phyloP scores from a whole-genome alignment of 1,140 invertebrate species.

The Phymastichus coffea region DNA sequence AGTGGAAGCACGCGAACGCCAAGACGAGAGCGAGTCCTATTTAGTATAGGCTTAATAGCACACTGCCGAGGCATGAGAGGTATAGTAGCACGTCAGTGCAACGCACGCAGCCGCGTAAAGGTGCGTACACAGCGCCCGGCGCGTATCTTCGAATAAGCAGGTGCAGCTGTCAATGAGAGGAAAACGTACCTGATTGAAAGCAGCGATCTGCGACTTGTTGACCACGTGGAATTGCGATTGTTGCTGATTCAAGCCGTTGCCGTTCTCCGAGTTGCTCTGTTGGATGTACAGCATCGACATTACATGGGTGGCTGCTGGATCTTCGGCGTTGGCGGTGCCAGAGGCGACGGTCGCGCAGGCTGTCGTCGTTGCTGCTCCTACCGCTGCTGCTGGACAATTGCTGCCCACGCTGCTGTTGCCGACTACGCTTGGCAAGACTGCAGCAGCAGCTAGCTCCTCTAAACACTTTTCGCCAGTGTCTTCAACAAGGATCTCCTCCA shows the following conservation, averaged over 20 bases:
- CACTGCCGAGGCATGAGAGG: too few species aligned
- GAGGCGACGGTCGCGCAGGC: neutral
- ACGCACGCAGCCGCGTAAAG: too few species aligned
- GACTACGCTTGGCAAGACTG: neutral
- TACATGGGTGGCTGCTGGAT: constrained; percentile 42
- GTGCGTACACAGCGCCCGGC: too few species aligned
- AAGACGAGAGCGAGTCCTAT: too few species aligned
- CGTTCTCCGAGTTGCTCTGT: constrained; percentile 26
- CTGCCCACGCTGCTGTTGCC: neutral
- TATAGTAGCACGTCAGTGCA: too few species aligned
- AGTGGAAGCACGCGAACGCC: too few species aligned
- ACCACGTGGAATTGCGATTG: constrained; percentile 12
- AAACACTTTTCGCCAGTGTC: constrained; percentile 42
- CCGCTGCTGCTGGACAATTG: constrained; percentile 28
- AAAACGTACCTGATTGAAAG: constrained; percentile 11
- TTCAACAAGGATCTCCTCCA: constrained; percentile 51
- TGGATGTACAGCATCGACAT: constrained; percentile 52
- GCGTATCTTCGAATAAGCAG: too few species aligned
- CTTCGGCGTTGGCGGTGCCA: neutral
- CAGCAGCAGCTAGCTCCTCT: neutral
- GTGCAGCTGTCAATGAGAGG: too few species aligned
- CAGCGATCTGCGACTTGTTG: constrained; percentile 18
- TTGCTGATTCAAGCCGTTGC: neutral
- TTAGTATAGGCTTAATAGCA: too few species aligned
- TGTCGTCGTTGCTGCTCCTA: constrained; percentile 8